Evolutionary conservation across 2,888 invertebrate species (phyloP), one percentile per base, ranked within the genome.

Genomic region (Sialis lutaria): DNA sequence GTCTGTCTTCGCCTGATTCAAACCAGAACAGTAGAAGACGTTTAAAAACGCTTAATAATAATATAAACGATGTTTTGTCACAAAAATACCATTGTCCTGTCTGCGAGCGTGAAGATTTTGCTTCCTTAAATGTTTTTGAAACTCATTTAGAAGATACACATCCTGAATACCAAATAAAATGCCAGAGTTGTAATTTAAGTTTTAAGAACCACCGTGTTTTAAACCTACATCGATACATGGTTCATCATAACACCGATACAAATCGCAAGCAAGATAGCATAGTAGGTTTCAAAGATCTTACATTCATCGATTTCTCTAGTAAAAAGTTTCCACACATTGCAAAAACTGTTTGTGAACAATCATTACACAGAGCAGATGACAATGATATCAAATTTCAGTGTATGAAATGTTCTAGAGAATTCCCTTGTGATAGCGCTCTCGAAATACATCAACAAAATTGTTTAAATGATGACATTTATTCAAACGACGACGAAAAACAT

Each of bases 311-410:
- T 58, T 89, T 86, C 59, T 79, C 86, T 0, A 77, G 76, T 49
- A 75, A 77, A 54, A 88, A 88, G 60, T 87, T 85, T 58, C 77
- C 87, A 0, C 73, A 83, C 46, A 83, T 88, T 52, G 82, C 85
- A 0, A 74, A 82, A 52, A 75, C 77, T 22, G 72, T 79, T 51
- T 82, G 81, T 61, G 86, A 87, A 57, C 72, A 74, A 53, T 74
- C 77, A 49, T 56, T 78, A 8, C 79, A 79, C 53, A 70, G 76
- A 45, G 71, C 75, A 1, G 60, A 68, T 49, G 62, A 73, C 50
- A 73, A 72, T 35, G 64, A 64, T 2, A 70, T 78, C 44, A 75
- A 74, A 49, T 82, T 75, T 56, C 76, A 80, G 58, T 85, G 85
- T 59, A 73, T 75, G 49, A 74, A 77, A 53, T 83, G 83, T 58